Evolutionary conservation across 2,888 invertebrate species (phyloP).

Genomic region (Acanthococcus lagerstroemiae): DNA sequence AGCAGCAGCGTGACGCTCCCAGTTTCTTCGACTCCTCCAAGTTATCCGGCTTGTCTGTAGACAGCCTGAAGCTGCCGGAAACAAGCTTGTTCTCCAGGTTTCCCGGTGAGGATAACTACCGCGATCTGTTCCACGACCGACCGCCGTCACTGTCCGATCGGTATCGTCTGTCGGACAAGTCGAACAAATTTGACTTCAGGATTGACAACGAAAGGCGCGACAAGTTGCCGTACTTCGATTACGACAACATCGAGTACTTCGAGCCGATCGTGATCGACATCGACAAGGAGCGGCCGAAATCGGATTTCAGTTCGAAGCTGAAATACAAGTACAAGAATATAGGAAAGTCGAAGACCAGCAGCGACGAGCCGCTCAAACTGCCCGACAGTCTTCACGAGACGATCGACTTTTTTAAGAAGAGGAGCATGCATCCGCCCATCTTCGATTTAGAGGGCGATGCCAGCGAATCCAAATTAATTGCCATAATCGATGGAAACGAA

Average conservation of each 20-base stretch:
- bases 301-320: not conserved
- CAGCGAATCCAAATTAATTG: not conserved
- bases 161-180: too few relatives aligned
- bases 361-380: slow-evolving; percentile 12
- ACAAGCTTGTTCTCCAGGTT: too few relatives aligned
- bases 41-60: too few relatives aligned
- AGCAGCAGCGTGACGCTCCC: too few relatives aligned
- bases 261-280: slow-evolving; percentile 31
- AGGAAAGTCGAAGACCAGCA: slow-evolving; percentile 1
- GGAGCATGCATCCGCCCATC: slow-evolving; percentile 27
- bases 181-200: too few relatives aligned
- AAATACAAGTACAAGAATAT: not conserved
- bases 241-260: slow-evolving; percentile 29
- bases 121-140: too few relatives aligned
- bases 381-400: slow-evolving; percentile 31
- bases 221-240: not conserved
- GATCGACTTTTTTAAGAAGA: slow-evolving; percentile 26
- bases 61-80: too few relatives aligned
- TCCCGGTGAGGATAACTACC: too few relatives aligned
- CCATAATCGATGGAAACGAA: not conserved
- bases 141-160: too few relatives aligned
- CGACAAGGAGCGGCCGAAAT: slow-evolving; percentile 1
- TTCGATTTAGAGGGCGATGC: slow-evolving; percentile 26
- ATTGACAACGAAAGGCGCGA: not conserved
- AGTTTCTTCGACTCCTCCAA: too few relatives aligned